Conservation (phyloP, 2,113 vertebrate genomes). For the Oncorhynchus clarkii region DNA sequence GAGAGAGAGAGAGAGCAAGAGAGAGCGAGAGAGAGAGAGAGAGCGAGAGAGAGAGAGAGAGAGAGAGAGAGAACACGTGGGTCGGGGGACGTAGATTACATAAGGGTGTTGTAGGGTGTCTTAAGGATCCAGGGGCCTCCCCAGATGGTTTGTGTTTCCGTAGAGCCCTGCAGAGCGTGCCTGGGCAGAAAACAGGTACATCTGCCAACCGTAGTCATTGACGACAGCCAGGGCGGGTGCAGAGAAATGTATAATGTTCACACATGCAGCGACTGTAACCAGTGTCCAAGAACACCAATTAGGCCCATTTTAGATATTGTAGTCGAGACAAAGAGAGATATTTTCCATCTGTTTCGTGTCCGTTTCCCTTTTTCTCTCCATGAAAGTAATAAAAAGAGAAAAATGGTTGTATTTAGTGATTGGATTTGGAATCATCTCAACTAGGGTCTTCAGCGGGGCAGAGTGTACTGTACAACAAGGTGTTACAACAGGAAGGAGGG, state of each 20-base stretch:
- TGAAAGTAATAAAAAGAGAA: slow-evolving; percentile 9
- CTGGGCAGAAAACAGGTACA: background rate
- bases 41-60: too few species aligned
- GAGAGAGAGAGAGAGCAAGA: too few species aligned
- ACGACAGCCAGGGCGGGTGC: slow-evolving; percentile 1
- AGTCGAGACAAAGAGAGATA: slow-evolving; percentile 16
- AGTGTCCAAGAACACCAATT: slow-evolving; percentile 43
- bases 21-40: background rate
- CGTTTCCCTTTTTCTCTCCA: slow-evolving; percentile 16
- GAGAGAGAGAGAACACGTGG: background rate
- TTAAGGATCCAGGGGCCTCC: background rate
- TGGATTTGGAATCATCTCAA: slow-evolving; percentile 29
- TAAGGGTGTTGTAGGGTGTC: background rate
- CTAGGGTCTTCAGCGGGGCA: background rate
- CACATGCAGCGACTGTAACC: slow-evolving; percentile 24
- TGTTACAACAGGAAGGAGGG: too few species aligned
- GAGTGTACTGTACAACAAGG: too few species aligned
- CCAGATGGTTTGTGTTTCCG: background rate
- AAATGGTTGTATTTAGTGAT: slow-evolving; percentile 20
- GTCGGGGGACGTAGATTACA: background rate
- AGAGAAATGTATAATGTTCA: slow-evolving; percentile 30
- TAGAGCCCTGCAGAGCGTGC: background rate
- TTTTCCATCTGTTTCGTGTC: slow-evolving; percentile 40
- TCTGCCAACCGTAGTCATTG: background rate
- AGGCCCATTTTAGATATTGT: slow-evolving; percentile 30